Evolutionary conservation across 2,113 vertebrate species (phyloP), one percentile per base, ranked within the genome.

Genomic region (Cyphomyrus discorhynchus): DNA sequence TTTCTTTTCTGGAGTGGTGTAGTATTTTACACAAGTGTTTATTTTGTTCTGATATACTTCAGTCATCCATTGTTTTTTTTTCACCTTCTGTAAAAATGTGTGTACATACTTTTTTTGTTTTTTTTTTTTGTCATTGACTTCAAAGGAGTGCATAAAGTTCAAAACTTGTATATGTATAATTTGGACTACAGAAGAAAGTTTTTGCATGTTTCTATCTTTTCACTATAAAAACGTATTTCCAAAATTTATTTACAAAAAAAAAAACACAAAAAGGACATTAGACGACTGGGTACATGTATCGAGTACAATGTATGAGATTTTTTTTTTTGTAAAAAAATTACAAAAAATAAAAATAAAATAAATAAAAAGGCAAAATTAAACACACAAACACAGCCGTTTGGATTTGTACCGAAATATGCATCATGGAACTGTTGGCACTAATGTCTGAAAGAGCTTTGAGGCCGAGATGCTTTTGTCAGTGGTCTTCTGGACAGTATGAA

Each of bases 171-270:
- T 97, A 97, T 99, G 97, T 98, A 96, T 97, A 96, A 97, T 98
- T 99, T 98, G 97, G 97, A 97, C 96, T 95, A 97, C 96, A 96
- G 96, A 97, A 97, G 97, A 95, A 97, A 96, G 96, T 97, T 97
- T 98, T 99, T 99, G 98, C 98, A 99, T 99, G 98, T 99, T 99
- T 98, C 97, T 98, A 98, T 98, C 97, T 98, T 98, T 95, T 97
- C 94, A 95, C 97, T 96, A 96, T 96, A 96, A 95, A 96, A 96
- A 96, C 97, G 96, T 97, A 97, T 97, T 98, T 97, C 97, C 97
- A 96, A 96, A 97, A 97, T 97, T 97, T 96, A 96, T 97, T 97
- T 96, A 96, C 97, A 95, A 97, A 93, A 96, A 96, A 92, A 95
- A 97, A 93, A 96, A 96, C 96, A 31, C 96, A 31, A 13, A 31